Conservation (phyloP, 2,888 invertebrate genomes). For the Strigamia maritima region DNA sequence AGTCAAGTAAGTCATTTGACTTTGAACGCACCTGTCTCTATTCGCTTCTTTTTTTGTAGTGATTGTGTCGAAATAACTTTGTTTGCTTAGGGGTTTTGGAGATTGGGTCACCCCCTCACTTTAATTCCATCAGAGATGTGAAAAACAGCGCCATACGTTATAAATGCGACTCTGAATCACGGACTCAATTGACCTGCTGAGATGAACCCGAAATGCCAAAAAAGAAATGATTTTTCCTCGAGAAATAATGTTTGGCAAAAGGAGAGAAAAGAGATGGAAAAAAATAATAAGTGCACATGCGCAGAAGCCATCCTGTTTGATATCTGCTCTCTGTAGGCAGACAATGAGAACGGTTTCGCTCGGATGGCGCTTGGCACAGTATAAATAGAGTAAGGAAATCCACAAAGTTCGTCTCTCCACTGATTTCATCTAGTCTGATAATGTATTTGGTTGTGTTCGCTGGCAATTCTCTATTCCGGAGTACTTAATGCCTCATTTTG, state of each 20-base stretch:
- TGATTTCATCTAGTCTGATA: constrained; percentile 29
- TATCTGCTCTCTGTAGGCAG: constrained; percentile 11
- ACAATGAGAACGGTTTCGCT: constrained; percentile 15
- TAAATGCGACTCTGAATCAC: constrained; percentile 7
- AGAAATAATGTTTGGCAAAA: not conserved
- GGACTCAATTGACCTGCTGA: constrained; percentile 19
- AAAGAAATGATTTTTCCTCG: not conserved
- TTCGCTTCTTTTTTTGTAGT: too few species aligned
- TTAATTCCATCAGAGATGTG: not conserved
- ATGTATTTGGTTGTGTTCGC: not conserved
- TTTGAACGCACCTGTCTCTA: too few species aligned
- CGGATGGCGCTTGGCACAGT: constrained; percentile 16
- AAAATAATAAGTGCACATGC: not conserved
- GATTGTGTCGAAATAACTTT: too few species aligned
- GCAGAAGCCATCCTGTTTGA: constrained; percentile 16
- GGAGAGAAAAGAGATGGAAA: not conserved
- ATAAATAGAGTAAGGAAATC: constrained; percentile 18
- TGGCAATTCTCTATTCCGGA: not conserved
- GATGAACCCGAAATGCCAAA: not conserved
- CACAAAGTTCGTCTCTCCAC: constrained; percentile 27
- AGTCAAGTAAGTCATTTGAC: too few species aligned
- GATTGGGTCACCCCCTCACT: not conserved
- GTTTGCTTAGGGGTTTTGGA: too few species aligned
- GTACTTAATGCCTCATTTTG: constrained; percentile 12
- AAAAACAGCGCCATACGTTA: not conserved